Conservation (phyloP, 2,888 invertebrate genomes). For the Listrodromus nycthemerus region DNA sequence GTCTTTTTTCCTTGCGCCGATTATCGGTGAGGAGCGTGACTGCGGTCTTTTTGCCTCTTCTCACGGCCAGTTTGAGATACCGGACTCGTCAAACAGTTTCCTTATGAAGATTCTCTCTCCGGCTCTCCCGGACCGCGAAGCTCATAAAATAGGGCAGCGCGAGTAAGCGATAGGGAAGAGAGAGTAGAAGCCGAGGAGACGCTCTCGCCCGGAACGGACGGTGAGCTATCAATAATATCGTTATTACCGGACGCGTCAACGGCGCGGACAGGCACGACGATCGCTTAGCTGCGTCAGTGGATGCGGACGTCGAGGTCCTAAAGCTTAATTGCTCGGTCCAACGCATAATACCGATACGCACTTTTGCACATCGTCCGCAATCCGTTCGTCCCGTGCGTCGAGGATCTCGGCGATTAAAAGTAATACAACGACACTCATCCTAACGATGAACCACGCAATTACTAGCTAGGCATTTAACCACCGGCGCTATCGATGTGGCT, state of each 20-base stretch:
- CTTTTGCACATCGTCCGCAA: not conserved
- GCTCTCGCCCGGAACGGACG: conserved; percentile 65
- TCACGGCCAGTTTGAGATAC: conserved; percentile 54
- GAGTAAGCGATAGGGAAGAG: conserved; percentile 43
- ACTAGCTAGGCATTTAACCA: conserved; percentile 19
- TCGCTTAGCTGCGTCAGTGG: conserved; percentile 51
- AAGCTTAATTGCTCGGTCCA: conserved; percentile 60
- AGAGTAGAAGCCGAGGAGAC: conserved; percentile 32
- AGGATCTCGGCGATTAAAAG: conserved; percentile 49
- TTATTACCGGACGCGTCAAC: conserved; percentile 70
- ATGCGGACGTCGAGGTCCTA: conserved; percentile 58
- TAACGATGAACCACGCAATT: conserved; percentile 34
- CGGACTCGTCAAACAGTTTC: conserved; percentile 60
- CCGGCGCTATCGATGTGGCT: not conserved
- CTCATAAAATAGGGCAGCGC: conserved; percentile 56
- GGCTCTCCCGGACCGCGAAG: conserved; percentile 28
- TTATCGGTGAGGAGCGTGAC: conserved; percentile 44
- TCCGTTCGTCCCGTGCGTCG: conserved; percentile 14
- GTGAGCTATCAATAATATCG: conserved; percentile 70
- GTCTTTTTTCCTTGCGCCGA: not conserved
- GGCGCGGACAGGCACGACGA: conserved; percentile 60
- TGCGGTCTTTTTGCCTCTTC: conserved; percentile 48
- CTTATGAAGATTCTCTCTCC: conserved; percentile 56
- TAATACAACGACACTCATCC: conserved; percentile 32
- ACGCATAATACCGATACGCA: conserved; percentile 19